A percentile compares a stretch with the other conserved stretches of the same genome.
phyloP scores from a whole-genome alignment of 2,797 vertebrate genomes.

The Lacerta bilineata region DNA sequence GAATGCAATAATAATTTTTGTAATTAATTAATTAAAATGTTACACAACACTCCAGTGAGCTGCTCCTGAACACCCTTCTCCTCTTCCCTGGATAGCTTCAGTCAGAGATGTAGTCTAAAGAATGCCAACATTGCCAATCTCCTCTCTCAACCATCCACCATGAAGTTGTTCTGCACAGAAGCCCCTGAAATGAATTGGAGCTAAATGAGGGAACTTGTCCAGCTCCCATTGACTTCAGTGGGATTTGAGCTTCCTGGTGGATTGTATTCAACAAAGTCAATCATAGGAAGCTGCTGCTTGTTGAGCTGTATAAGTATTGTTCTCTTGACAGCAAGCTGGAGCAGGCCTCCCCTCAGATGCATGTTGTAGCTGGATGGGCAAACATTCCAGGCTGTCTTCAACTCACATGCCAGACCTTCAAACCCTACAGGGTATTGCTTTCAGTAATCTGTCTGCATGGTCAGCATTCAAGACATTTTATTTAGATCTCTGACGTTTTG shows the following conservation, averaged over 20 bases:
- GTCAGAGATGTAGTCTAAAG: not conserved
- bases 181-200: not conserved
- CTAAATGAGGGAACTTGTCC: not conserved
- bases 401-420: not conserved
- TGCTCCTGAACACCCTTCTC: not conserved
- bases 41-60: not conserved
- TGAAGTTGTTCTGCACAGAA: not conserved
- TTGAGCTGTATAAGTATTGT: not conserved
- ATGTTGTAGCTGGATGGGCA: not conserved
- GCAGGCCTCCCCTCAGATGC: no score
- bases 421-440: not conserved
- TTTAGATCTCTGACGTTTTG: not conserved
- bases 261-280: not conserved
- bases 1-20: not conserved
- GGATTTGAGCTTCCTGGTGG: not conserved
- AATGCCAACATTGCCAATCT: not conserved
- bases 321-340: not conserved
- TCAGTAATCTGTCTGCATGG: not conserved
- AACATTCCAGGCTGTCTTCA: not conserved
- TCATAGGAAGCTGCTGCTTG: not conserved
- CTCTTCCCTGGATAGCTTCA: not conserved
- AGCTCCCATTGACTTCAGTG: not conserved
- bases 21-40: not conserved
- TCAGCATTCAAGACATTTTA: not conserved
- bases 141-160: not conserved